Base-by-base conservation (phyloP, 2,888 invertebrate genomes). In the Apodemia mormo region DNA sequence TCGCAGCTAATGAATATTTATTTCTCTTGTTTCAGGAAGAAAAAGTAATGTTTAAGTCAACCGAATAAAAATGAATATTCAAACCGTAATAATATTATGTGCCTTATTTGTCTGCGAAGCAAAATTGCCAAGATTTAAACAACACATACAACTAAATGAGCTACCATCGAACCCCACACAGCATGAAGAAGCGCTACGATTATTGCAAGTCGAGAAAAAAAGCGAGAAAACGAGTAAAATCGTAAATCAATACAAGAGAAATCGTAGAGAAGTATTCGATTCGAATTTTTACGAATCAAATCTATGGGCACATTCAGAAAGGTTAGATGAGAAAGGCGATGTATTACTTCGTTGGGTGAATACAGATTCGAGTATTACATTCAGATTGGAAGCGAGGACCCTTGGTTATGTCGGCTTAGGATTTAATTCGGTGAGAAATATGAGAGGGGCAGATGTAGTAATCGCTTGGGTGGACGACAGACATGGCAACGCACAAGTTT, bases 331-430 rank as follows among this genome's bases (percentile, higher is more conserved):
- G 43, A 94, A 91, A 74, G 95, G 95, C 7, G 95, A 93, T 73
- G 86, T 92, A 10, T 82, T 93, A 3, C 77, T 97, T 74, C 93
- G 96, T 81, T 97, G 97, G 97, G 96, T 96, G 80, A 94, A 96
- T 83, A 94, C 94, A 6, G 96, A 96, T 80, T 95, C 96, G 84
- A 96, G 96, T 87, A 96, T 97, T 82, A 96, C 96, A 78, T 97
- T 97, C 86, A 96, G 97, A 86, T 94, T 97, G 84, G 97, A 97
- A 89, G 97, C 96, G 83, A 95, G 95, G 89, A 97, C 97, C 73
- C 94, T 95, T 80, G 98, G 98, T 77, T 98, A 97, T 88, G 96
- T 98, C 75, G 97, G 97, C 61, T 95, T 98, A 80, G 98, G 98
- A 72, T 97, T 98, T 87, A 97, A 97, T 77, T 95, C 95, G 70